Base-by-base conservation (phyloP, 2,797 vertebrate genomes). In the Hipposideros larvatus region DNA sequence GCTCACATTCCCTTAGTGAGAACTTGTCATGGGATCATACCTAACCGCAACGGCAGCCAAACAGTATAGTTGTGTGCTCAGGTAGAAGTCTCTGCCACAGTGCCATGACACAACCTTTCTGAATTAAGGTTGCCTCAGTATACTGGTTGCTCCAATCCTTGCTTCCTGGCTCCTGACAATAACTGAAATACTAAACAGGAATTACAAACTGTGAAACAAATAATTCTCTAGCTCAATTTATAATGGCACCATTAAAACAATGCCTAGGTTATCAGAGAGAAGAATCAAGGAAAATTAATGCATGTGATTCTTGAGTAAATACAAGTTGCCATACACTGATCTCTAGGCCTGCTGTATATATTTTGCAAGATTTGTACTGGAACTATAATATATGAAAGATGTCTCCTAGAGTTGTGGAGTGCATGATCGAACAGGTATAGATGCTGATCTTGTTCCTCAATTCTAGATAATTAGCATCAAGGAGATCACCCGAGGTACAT, bases 171-270 rank as follows among this genome's bases (percentile, higher is more conserved):
- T 51, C 21, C 66, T 53, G 37, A 93, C 61, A 63, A 59, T 80
- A 77, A 73, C 19, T 71, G 18, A 83, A 86, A 22, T 77, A 51
- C 65, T 46, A 34, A 48, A 37, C 31, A 82, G 80, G 80, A 61
- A 59, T 83, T 91, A 85, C 4, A 86, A 77, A 71, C 75, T 66
- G 28, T 24, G 65, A 92, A 41, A 77, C 21, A 68, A 85, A 95
- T 71, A 37, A 53, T 84, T 89, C 13, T 90, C 70, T 83, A 34
- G 10, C 55, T 77, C 41, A 65, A 2, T 68, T 70, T 74, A 43
- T 37, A 82, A 24, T 7, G 11, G 34, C 31, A 74, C 26, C 74
- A 73, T 68, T 55, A 77, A 83, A 91, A 74, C 4, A 57, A 34
- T 55, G 19, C 34, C 37, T 51, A 80, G 61, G 24, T 80, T 48